Base-by-base conservation (phyloP, 2,113 vertebrate genomes). In the Recurvirostra avosetta region DNA sequence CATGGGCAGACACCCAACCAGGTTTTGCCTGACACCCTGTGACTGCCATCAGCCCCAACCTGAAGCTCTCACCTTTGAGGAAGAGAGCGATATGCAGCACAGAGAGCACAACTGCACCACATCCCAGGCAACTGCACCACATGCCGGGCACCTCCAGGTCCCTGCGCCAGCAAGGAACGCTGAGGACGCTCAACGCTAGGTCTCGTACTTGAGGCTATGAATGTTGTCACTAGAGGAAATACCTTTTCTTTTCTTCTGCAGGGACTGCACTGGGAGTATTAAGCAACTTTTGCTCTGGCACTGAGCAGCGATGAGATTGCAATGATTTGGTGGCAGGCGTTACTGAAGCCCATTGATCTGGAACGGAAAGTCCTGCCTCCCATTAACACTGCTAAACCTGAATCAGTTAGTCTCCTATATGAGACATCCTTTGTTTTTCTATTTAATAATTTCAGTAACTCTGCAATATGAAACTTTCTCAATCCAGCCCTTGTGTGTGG, bases 381-480 rank as follows among this genome's bases (percentile, higher is more conserved):
- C 58, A 30, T 92, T 56, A 84, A 76, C 71, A 45, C 36, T 61
- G 47, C 77, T 81, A 87, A 95, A 76, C 49, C 45, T 82, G 58
- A 68, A 82, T 87, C 77, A 38, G 53, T 40, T 36, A 38, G 43
- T 34, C 41, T 94, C 53, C 80, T 58, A 1, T 34, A 50, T 38
- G 73, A 94, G 66, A 71, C 80, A 86, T 53, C 62, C 62, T 92
- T 95, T 95, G 94, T 92, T 95, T 97, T 93, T 72, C 85, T 96
- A 76, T 97, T 95, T 96, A 96, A 92, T 78, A 94, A 89, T 94
- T 97, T 95, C 95, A 92, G 76, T 88, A 97, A 68, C 74, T 96
- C 84, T 90, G 74, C 82, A 94, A 94, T 95, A 84, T 29, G 88
- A 92, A 97, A 95, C 87, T 94, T 96, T 94, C 89, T 85, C 67